Conservation (phyloP, 2,888 invertebrate species). For the Tenthredo notha region DNA sequence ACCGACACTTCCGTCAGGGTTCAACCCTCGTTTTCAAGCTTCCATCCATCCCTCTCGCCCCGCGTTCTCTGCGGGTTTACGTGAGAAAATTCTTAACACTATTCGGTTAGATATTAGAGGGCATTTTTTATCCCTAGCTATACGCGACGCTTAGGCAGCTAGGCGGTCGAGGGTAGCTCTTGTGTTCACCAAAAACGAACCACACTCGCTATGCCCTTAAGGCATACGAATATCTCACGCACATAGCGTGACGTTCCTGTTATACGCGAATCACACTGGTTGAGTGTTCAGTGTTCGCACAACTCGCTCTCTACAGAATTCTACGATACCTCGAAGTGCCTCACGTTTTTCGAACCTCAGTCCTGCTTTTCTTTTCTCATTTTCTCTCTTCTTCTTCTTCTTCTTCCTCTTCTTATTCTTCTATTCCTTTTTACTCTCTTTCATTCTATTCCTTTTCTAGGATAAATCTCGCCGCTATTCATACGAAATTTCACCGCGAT, state of each 20-base stretch:
- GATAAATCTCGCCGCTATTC: not conserved
- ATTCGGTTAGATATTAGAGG: slow-evolving; percentile 27
- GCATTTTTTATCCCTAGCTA: slow-evolving; percentile 15
- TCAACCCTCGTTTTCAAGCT: slow-evolving; percentile 38
- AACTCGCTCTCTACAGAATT: not conserved
- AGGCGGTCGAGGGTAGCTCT: not conserved
- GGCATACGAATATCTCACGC: slow-evolving; percentile 18
- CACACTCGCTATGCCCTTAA: not conserved
- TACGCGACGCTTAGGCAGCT: slow-evolving; percentile 18
- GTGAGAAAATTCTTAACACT: slow-evolving; percentile 46
- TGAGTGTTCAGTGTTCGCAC: slow-evolving; percentile 14
- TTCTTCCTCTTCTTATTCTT: not conserved
- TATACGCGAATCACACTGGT: slow-evolving; percentile 22
- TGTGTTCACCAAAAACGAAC: not conserved
- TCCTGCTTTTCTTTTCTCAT: not conserved
- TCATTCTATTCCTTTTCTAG: not conserved
- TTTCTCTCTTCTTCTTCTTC: not conserved
- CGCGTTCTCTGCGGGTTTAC: slow-evolving; percentile 3
- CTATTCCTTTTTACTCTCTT: not conserved
- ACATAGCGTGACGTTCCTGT: slow-evolving; percentile 22
- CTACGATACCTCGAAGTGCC: slow-evolving; percentile 23
- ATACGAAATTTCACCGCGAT: not conserved
- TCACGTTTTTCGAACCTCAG: not conserved
- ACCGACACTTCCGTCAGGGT: slow-evolving; percentile 29
- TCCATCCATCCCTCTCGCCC: not conserved